Conservation (phyloP, 2,888 invertebrate species). For the Deladenus siricidicola region DNA sequence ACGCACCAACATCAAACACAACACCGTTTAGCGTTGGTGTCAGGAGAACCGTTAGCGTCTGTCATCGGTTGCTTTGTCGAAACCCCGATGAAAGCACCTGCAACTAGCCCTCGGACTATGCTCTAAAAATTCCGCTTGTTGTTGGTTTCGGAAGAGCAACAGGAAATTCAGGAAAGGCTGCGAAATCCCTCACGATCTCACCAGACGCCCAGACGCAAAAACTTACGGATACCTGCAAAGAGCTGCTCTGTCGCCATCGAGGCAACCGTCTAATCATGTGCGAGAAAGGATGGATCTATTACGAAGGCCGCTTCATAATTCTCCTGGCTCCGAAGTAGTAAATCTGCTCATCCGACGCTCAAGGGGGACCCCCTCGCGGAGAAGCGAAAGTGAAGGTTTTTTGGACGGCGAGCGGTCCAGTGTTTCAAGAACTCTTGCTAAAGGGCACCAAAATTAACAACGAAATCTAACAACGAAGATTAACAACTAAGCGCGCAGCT, state of each 20-base stretch:
- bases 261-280: background rate
- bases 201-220: background rate
- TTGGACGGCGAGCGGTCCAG: background rate
- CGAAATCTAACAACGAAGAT: background rate
- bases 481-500: no score
- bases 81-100: background rate
- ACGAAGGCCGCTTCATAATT: background rate
- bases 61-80: background rate
- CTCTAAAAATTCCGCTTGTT: background rate
- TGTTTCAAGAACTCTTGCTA: background rate
- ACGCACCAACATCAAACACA: background rate
- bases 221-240: background rate
- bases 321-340: background rate
- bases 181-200: background rate
- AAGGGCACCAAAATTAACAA: background rate
- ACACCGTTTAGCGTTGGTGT: background rate
- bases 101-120: background rate
- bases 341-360: background rate
- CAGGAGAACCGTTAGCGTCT: background rate
- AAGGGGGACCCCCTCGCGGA: background rate
- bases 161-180: background rate
- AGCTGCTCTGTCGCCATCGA: background rate
- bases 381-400: background rate
- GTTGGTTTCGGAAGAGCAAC: background rate
- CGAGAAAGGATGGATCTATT: background rate